These are phyloP conservation scores for Pherbina coryleti DNA, from an alignment of 2,888 invertebrate genomes.

Conservation along the genomic window DNA sequence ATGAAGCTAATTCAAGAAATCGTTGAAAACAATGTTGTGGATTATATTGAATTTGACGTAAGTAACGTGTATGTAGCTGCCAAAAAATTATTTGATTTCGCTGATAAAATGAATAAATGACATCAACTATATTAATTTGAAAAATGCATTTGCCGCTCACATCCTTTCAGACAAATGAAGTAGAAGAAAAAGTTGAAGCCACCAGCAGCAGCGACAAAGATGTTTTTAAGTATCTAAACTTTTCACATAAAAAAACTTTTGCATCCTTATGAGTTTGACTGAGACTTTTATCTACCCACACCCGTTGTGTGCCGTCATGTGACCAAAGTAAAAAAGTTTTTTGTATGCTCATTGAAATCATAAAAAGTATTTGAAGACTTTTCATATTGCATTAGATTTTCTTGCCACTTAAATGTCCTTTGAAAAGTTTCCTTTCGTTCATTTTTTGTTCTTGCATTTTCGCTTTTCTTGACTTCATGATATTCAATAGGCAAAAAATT, in stretches of 20 bases:
- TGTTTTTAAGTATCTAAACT: constrained; percentile 26
- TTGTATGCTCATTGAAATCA: constrained; percentile 19
- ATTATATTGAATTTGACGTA: no score
- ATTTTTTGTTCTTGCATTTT: background rate
- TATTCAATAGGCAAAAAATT: no score
- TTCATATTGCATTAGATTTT: constrained; percentile 1
- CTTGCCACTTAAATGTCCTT: background rate
- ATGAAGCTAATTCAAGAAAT: no score
- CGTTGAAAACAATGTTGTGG: no score
- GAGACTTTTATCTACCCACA: constrained; percentile 1
- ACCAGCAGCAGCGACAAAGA: background rate
- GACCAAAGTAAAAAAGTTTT: constrained; percentile 16
- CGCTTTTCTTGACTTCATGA: background rate
- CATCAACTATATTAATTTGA: no score
- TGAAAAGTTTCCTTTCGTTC: background rate
- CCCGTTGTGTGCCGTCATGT: background rate
- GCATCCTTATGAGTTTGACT: constrained; percentile 5
- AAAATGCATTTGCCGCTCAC: no score
- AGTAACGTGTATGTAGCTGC: no score
- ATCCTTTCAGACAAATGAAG: no score
- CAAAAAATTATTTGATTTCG: no score
- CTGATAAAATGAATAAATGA: no score
- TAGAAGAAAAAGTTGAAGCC: no score
- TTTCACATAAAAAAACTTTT: constrained; percentile 30
- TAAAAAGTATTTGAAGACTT: constrained; percentile 16